Base-by-base conservation (phyloP, 2,888 invertebrate species). In the Eupithecia subumbrata region DNA sequence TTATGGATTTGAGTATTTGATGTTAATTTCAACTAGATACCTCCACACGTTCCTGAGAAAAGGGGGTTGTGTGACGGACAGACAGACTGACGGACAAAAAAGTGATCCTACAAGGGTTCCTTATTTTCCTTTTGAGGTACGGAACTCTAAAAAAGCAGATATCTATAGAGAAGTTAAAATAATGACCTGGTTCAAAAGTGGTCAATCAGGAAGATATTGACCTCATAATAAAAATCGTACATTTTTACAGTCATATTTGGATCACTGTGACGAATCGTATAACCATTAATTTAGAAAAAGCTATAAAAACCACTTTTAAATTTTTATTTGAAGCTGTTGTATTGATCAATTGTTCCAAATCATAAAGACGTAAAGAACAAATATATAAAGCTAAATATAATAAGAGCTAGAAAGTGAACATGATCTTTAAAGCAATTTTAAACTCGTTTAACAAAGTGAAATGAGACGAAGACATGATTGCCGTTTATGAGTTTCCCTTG, bases 301-400 rank as follows among this genome's bases (percentile, higher is more conserved):
- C 72, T 71, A 73, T 73, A 76, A 71, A 76, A 25, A 73, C 72
- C 70, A 76, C 72, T 64, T 75, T 22, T 1, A 22, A 56, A 72
- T 69, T 76, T 74, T 81, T 79, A 72, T 77, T 72, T 69, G 45
- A 45, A 75, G 73, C 75, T 52, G 25, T 76, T 78, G 76, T 78
- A 72, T 76, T 75, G 72, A 81, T 80, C 71, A 76, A 80, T 80
- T 79, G 77, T 80, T 77, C 77, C 68, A 71, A 77, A 79, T 69
- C 52, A 40, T 74, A 37, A 4, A n/a, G 5, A 64, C 64, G 16
- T 72, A 11, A n/a, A 78, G 73, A 81, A 77, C 75, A 75, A 79
- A 78, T 63, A 71, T 30, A 3, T 30, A 30, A 30, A 30, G 30
- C 30, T 30, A 30, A 30, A 30, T 30, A 30, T 3, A n/a, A 1